A percentile compares a stretch with the other conserved stretches of the same genome.
phyloP scores from a whole-genome alignment of 2,888 invertebrate species.

The Dastarcus helophoroides region DNA sequence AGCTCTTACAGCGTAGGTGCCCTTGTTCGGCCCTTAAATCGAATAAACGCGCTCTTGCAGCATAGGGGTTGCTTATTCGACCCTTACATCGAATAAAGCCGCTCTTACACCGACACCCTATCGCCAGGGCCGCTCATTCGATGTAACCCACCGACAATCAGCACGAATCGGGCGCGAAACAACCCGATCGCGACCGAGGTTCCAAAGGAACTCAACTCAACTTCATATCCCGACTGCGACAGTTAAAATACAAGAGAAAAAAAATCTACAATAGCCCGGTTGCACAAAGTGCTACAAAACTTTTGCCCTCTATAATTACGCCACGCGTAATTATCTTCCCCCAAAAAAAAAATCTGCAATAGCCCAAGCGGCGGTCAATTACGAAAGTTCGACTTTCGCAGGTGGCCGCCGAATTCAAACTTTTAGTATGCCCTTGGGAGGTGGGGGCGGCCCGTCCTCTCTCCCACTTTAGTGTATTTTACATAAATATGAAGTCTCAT shows the following conservation, averaged over 20 bases:
- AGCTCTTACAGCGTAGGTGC: too few relatives aligned
- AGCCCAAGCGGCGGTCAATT: slow-evolving; percentile 32
- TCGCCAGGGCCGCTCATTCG: too few relatives aligned
- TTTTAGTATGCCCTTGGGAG: slow-evolving; percentile 25
- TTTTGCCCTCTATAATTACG: slow-evolving; percentile 32
- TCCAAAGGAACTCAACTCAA: too few relatives aligned
- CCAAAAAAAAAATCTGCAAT: slow-evolving; percentile 33
- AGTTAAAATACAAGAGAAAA: slow-evolving; percentile 28
- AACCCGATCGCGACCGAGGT: too few relatives aligned
- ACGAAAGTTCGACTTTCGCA: slow-evolving; percentile 19
- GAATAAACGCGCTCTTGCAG: too few relatives aligned
- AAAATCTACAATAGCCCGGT: slow-evolving; percentile 38
- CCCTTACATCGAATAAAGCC: too few relatives aligned
- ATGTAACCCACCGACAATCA: too few relatives aligned
- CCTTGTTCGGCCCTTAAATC: too few relatives aligned
- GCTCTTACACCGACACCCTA: too few relatives aligned
- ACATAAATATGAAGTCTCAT: slow-evolving; percentile 38
- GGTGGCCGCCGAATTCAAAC: slow-evolving; percentile 26
- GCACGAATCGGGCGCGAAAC: too few relatives aligned
- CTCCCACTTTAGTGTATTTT: slow-evolving; percentile 30
- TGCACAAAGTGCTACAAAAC: slow-evolving; percentile 39
- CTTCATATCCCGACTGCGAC: slow-evolving; percentile 10
- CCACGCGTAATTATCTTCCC: slow-evolving; percentile 21
- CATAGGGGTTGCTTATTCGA: too few relatives aligned
- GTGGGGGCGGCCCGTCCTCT: slow-evolving; percentile 2